A percentile compares a stretch with the other conserved stretches of the same genome.
These are phyloP conservation scores for Ruditapes philippinarum DNA, from an alignment of 1,140 invertebrate species.

Conservation along the genomic window DNA sequence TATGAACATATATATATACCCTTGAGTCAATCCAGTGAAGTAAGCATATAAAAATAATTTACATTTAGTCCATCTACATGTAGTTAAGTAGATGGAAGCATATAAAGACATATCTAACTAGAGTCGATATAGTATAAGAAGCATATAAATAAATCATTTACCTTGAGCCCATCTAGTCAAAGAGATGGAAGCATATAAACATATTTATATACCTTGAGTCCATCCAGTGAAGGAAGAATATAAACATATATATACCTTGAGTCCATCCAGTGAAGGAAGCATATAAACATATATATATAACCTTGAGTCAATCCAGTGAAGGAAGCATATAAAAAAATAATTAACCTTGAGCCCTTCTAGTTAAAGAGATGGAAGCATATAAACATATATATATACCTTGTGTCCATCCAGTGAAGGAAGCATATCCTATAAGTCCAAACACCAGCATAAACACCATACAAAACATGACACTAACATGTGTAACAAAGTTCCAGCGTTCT, in stretches of 20 bases:
- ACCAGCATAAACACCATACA: slow-evolving; percentile 91
- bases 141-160: slow-evolving; percentile 80
- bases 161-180: slow-evolving; percentile 94
- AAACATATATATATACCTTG: slow-evolving; percentile 90
- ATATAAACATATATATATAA: background rate
- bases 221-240: slow-evolving; percentile 90
- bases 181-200: slow-evolving; percentile 92
- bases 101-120: background rate
- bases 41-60: background rate
- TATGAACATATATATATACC: slow-evolving; percentile 89
- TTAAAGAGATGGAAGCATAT: slow-evolving; percentile 95
- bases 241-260: background rate
- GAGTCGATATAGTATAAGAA: background rate
- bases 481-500: slow-evolving; percentile 93
- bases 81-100: no score
- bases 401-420: slow-evolving; percentile 93
- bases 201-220: slow-evolving; percentile 91
- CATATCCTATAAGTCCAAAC: slow-evolving; percentile 94
- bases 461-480: slow-evolving; percentile 92
- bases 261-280: background rate
- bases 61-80: background rate
- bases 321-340: background rate
- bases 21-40: slow-evolving; percentile 94
- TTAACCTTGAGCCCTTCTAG: slow-evolving; percentile 92
- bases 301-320: background rate